Conservation (phyloP, 37 sponge, comb jelly and placozoan genomes). For the Dysidea cf. avara region DNA sequence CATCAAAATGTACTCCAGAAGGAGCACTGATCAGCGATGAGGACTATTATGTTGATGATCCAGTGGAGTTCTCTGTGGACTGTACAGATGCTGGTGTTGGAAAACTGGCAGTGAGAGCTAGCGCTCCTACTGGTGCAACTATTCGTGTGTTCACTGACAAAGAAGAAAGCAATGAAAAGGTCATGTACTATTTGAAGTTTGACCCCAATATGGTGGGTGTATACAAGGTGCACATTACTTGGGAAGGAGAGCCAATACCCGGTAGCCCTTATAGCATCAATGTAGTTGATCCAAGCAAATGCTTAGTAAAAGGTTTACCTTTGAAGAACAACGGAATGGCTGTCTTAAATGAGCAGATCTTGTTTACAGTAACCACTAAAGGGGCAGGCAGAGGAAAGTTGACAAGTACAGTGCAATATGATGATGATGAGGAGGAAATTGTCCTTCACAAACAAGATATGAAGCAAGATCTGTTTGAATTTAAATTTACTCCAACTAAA, state of each 20-base stretch:
- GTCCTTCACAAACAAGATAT: neutral
- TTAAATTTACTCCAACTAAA: slow-evolving; percentile 18
- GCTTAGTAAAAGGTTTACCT: slow-evolving; percentile 50
- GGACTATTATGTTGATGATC: slow-evolving; percentile 21
- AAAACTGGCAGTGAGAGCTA: slow-evolving; percentile 29
- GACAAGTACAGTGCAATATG: slow-evolving; percentile 3
- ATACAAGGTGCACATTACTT: slow-evolving; percentile 44
- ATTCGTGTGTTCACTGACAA: slow-evolving; percentile 37
- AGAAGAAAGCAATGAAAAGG: slow-evolving; percentile 21
- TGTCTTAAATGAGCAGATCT: slow-evolving; percentile 21
- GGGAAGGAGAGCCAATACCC: slow-evolving; percentile 48
- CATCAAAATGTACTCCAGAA: slow-evolving; percentile 47
- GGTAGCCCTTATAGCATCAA: slow-evolving; percentile 60
- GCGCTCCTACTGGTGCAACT: slow-evolving; percentile 7
- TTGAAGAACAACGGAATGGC: slow-evolving; percentile 1
- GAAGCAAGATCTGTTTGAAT: slow-evolving; percentile 5
- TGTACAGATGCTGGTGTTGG: slow-evolving; percentile 57
- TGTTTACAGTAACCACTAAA: slow-evolving; percentile 42
- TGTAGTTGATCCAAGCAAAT: slow-evolving; percentile 62
- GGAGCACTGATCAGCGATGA: slow-evolving; percentile 14
- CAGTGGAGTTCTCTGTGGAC: slow-evolving; percentile 46
- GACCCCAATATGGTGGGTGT: slow-evolving; percentile 37
- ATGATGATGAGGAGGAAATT: neutral
- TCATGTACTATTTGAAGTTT: slow-evolving; percentile 35
- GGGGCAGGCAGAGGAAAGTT: slow-evolving; percentile 44